Evolutionary conservation across 2,888 invertebrate genomes (phyloP).

Genomic region (Taphrorychus bicolor): DNA sequence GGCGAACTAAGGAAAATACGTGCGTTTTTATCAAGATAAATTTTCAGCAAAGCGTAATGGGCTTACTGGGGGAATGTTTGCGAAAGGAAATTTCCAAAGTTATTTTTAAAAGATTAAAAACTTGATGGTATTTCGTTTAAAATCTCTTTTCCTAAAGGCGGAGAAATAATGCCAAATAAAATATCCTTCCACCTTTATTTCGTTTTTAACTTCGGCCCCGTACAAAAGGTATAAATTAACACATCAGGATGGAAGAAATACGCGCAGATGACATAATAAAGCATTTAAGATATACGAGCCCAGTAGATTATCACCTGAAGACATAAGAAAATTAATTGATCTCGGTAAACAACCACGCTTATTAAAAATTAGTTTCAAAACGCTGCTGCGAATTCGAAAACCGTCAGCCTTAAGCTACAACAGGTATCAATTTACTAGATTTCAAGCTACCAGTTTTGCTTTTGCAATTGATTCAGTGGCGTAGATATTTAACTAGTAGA

Average conservation of each 20-base stretch:
- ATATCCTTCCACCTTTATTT: not conserved
- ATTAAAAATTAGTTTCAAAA: slow-evolving; percentile 33
- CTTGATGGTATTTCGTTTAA: slow-evolving; percentile 27
- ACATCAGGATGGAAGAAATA: not conserved
- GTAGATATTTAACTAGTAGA: too few relatives aligned
- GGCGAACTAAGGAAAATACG: slow-evolving; percentile 38
- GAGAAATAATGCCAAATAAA: slow-evolving; percentile 9
- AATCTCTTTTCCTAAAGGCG: slow-evolving; percentile 10
- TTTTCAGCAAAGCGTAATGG: slow-evolving; percentile 39
- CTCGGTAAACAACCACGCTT: slow-evolving; percentile 17
- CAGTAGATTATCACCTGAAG: slow-evolving; percentile 25
- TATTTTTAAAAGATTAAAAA: slow-evolving; percentile 37
- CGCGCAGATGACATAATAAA: slow-evolving; percentile 11
- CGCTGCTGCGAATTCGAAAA: slow-evolving; percentile 28
- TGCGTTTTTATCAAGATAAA: slow-evolving; percentile 39
- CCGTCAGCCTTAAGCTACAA: slow-evolving; percentile 29
- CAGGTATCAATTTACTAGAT: slow-evolving; percentile 37
- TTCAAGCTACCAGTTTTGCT: slow-evolving; percentile 46
- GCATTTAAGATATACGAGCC: slow-evolving; percentile 1
- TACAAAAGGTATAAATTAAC: not conserved
- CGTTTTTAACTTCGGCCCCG: too few relatives aligned
- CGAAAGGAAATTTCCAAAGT: slow-evolving; percentile 32
- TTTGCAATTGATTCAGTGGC: slow-evolving; percentile 41
- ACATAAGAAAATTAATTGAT: slow-evolving; percentile 28
- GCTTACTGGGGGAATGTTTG: slow-evolving; percentile 36